Evolutionary conservation across 2,888 invertebrate genomes (phyloP).

Genomic region (Cataglyphis altisquamis): DNA sequence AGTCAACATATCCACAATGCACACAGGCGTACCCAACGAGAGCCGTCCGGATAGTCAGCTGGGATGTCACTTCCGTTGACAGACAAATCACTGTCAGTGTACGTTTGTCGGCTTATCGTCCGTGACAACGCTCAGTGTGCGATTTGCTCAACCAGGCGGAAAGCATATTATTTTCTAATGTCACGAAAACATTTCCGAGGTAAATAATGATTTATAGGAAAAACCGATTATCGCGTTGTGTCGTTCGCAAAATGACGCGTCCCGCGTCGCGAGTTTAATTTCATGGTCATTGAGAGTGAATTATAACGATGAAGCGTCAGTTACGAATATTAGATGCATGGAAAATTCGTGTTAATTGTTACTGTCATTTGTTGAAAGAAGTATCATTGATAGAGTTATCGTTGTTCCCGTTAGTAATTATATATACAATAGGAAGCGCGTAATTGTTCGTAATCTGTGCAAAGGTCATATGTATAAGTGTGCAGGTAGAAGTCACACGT

Average conservation of each 20-base stretch:
- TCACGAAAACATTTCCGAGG: not conserved
- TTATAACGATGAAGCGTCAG: not conserved
- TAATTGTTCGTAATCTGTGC: not conserved
- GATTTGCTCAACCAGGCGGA: constrained; percentile 48
- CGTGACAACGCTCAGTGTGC: constrained; percentile 65
- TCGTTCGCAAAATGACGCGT: not conserved
- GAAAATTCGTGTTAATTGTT: not conserved
- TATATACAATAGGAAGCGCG: constrained; percentile 7
- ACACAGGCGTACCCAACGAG: constrained; percentile 60
- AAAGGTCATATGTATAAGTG: not conserved
- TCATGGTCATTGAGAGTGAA: constrained; percentile 16
- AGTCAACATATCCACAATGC: constrained; percentile 62
- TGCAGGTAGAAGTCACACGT: not conserved
- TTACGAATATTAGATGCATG: not conserved
- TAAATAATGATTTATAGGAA: not conserved
- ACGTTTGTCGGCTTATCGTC: constrained; percentile 51
- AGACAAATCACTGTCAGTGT: constrained; percentile 57
- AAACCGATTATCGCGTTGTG: not conserved
- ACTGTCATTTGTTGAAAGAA: not conserved
- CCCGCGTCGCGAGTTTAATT: not conserved
- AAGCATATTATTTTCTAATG: not conserved
- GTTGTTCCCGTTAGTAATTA: constrained; percentile 29
- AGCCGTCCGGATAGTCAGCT: constrained; percentile 64
- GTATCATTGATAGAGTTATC: not conserved
- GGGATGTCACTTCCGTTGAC: constrained; percentile 81